A percentile compares a stretch with the other conserved stretches of the same genome.
phyloP scores from a whole-genome alignment of 2,113 vertebrate species.

The Phalacrocorax pelagicus region DNA sequence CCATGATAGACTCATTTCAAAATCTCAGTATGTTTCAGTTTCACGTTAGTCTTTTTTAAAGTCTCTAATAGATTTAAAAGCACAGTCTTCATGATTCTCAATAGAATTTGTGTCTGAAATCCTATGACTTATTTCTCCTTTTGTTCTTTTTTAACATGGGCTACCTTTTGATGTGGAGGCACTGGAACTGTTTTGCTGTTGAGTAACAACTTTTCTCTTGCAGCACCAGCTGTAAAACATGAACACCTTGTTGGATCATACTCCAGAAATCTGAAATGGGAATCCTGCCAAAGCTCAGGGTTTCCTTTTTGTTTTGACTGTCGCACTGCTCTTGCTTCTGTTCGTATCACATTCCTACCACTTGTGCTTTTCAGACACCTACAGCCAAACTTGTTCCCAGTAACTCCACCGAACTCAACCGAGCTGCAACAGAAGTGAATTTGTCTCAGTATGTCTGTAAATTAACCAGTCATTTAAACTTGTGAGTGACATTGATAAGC shows the following conservation, averaged over 20 bases:
- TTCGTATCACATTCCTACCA: conserved; percentile 47
- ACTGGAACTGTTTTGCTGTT: not conserved
- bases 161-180: not conserved
- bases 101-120: not conserved
- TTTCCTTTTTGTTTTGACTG: conserved; percentile 39
- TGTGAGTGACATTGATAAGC: conserved; percentile 58
- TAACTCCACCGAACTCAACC: not conserved
- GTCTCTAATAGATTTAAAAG: not conserved
- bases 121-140: not conserved
- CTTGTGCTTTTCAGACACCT: conserved; percentile 32
- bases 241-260: conserved; percentile 33
- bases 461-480: conserved; percentile 56
- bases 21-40: not conserved
- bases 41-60: not conserved
- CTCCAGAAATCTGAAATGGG: conserved; percentile 30
- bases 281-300: conserved; percentile 30
- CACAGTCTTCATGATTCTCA: not conserved
- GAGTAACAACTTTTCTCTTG: conserved; percentile 24
- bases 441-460: conserved; percentile 43
- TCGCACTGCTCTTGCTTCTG: conserved; percentile 13
- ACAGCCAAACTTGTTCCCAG: not conserved
- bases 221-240: conserved; percentile 14
- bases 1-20: not conserved
- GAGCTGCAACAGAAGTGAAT: conserved; percentile 21
- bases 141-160: not conserved